Base-by-base conservation (phyloP, 92 coral and sea anemone species). In the Pocillopora meandrina region DNA sequence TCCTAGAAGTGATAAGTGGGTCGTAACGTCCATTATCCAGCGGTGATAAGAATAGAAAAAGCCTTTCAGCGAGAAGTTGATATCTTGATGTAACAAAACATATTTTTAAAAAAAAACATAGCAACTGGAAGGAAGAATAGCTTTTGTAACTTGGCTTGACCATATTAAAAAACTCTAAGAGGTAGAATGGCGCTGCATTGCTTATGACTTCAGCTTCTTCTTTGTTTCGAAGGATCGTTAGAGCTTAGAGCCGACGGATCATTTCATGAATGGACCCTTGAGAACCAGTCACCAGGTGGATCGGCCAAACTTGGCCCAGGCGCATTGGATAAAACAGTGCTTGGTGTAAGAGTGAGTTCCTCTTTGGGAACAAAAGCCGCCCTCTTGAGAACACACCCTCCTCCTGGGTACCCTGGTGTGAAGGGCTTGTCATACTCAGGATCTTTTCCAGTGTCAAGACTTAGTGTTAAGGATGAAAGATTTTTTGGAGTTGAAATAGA, bases 211-310 rank as follows among this genome's bases (percentile, higher is more conserved):
- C 10, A 16, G n/a, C 19, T 31, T 2, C 2, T 21, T 76, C 42
- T 42, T 74, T 14, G 19, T 35, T 18, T 55, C 14, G 8, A 65
- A 94, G 98, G 98, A 34, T 92, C 98, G 0, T 82, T 94, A 31
- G 98, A 94, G 78, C 85, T 94, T 19, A 80, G 98, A 47, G 98
- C 98, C 49, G 98, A 94, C 76, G 98, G 98, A 1, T 60, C 98
- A 19, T 87, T 94, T 69, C 87, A 71, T 61, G 98, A 94, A 62
- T 94, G 98, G 98, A 94, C 98, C 31, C 78, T 94, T 55, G 98
- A 92, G 77, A 94, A 94, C 89, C 98, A 94, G 88, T 94, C 98
- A 11, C 98, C 98, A 5, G 98, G 93, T 80, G 98, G 98, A 78
- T 94, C 98, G 66, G 98, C 90, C 61, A 94, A 94, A 77, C 91